phyloP scores from a whole-genome alignment of 2,888 invertebrate species.

The Lasioglossum leucozonium region DNA sequence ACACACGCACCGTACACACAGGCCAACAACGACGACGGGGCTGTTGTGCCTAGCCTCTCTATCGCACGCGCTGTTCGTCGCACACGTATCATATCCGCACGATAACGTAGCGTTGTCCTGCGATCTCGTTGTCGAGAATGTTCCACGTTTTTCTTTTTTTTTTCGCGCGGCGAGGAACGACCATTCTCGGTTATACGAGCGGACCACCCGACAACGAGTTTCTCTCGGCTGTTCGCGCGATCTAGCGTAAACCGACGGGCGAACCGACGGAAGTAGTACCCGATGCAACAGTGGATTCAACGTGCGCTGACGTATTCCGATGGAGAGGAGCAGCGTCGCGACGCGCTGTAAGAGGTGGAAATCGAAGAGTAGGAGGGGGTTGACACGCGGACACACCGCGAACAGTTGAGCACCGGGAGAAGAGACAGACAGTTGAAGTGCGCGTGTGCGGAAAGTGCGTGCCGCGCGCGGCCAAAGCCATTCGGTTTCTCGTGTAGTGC shows the following conservation, averaged over 20 bases:
- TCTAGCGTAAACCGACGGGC: neutral
- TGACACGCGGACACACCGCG: neutral
- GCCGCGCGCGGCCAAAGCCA: neutral
- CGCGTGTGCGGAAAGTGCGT: constrained; percentile 3
- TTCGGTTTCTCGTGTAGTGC: neutral
- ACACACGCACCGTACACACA: no score
- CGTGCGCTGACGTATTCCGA: constrained; percentile 16
- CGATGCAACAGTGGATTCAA: constrained; percentile 1
- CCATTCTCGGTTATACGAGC: neutral
- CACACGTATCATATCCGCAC: neutral
- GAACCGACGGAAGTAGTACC: neutral
- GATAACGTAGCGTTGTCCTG: neutral
- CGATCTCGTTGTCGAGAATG: neutral
- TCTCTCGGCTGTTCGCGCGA: neutral
- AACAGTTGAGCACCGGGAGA: neutral
- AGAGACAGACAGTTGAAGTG: neutral
- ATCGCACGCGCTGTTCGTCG: no score
- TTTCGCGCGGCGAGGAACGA: neutral
- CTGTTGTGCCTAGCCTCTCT: neutral
- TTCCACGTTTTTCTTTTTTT: neutral
- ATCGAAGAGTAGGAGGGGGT: neutral
- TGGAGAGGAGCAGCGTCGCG: constrained; percentile 5
- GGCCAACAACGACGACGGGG: no score
- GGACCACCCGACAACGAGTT: neutral
- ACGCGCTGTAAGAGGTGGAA: constrained; percentile 9